These are phyloP conservation scores for Himalopsyche anomala DNA, from an alignment of 2,888 invertebrate species.

Conservation along the genomic window DNA sequence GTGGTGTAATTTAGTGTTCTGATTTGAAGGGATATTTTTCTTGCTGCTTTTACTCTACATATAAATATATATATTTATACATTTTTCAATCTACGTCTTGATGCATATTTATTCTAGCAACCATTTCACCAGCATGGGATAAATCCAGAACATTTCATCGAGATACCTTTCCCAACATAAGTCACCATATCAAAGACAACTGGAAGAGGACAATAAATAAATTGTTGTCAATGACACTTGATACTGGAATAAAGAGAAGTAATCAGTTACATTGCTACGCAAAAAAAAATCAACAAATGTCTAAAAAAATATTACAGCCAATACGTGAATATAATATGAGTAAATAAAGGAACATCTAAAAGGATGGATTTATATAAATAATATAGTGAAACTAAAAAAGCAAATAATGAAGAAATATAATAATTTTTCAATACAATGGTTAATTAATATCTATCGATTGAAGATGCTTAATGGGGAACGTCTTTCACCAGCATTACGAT, in stretches of 20 bases:
- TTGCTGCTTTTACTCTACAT: too few species aligned
- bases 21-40: too few species aligned
- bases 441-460: slow-evolving; percentile 25
- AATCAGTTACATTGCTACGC: background rate
- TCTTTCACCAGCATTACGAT: slow-evolving; percentile 14
- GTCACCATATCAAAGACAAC: background rate
- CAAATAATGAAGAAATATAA: slow-evolving; percentile 17
- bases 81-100: too few species aligned
- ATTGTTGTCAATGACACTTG: background rate
- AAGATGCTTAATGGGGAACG: slow-evolving; percentile 16
- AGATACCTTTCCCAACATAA: too few species aligned
- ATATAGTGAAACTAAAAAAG: slow-evolving; percentile 8
- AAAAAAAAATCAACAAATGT: background rate
- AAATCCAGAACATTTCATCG: too few species aligned
- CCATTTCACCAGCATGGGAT: too few species aligned
- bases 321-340: background rate
- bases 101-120: too few species aligned
- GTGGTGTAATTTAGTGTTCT: too few species aligned
- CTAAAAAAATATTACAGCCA: slow-evolving; percentile 31
- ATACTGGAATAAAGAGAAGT: slow-evolving; percentile 1
- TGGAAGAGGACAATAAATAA: background rate
- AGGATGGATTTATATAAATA: background rate
- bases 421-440: background rate
- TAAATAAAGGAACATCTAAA: background rate
- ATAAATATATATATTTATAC: too few species aligned